Base-by-base conservation (phyloP, 2,113 vertebrate genomes). In the Labrus mixtus region DNA sequence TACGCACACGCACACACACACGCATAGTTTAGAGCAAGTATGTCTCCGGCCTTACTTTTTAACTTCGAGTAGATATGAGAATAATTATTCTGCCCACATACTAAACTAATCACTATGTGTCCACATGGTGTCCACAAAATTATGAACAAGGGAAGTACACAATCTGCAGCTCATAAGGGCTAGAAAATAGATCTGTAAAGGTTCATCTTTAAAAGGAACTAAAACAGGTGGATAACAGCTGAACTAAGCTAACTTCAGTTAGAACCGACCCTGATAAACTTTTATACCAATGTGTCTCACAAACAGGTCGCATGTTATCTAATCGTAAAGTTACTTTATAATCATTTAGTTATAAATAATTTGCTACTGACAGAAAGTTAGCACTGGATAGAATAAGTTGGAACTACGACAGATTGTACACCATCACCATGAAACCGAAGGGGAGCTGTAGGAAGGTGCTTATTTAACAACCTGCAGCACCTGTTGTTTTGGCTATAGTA, bases 401-500 rank as follows among this genome's bases (percentile, higher is more conserved):
- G 25, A 73, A 60, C 43, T 83, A 46, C 76, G 79, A 81, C 54
- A 72, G 3, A 23, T 71, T 58, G 33, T 48, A 72, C 45, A 83
- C 53, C 45, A 51, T 76, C 69, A 78, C 54, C 48, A 39, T 60
- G n/a, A 79, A 74, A 63, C 61, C 16, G 67, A 78, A 72, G 10
- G 48, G 75, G 39, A 70, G 76, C 59, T 87, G 86, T 90, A 87
- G 79, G 68, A 51, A 61, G 68, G 72, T 71, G 73, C 82, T 50
- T 66, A 61, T 89, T 76, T 50, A 69, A 75, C 0, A n/a, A 10
- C 69, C 45, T 46, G 13, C 45, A 46, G 12, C 71, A 43, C 57
- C 53, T 72, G 11, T 78, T 64, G 75, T 85, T 89, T 90, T 91
- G 86, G 85, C 83, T 76, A 63, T 25, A 69, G 63, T 55, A 10